A percentile compares a stretch with the other conserved stretches of the same genome.
These are phyloP conservation scores for Columbina picui DNA, from an alignment of 2,113 vertebrate genomes.

Conservation along the genomic window DNA sequence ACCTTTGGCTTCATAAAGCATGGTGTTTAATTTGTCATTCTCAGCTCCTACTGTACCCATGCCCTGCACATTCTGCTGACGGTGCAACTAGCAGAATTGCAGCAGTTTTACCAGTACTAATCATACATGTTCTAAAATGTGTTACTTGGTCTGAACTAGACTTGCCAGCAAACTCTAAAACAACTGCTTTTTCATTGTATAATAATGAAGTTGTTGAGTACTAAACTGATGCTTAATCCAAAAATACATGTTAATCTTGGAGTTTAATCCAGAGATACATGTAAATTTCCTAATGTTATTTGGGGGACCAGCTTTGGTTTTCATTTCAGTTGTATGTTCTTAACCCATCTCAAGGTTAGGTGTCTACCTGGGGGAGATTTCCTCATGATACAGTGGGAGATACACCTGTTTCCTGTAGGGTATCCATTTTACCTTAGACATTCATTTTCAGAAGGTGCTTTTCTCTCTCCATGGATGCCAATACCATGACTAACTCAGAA, in stretches of 20 bases:
- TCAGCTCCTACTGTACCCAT: neutral
- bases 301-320: neutral
- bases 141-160: neutral
- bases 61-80: neutral
- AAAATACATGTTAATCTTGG: neutral
- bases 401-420: neutral
- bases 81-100: neutral
- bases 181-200: neutral
- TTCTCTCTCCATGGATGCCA: neutral
- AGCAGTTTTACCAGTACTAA: neutral
- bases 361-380: no score
- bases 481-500: neutral
- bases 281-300: neutral
- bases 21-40: neutral
- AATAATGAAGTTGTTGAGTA: neutral
- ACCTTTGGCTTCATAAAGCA: neutral
- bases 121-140: neutral
- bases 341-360: neutral
- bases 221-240: neutral
- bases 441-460: neutral
- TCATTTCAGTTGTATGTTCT: neutral
- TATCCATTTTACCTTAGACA: neutral
- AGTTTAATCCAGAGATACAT: neutral
- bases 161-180: neutral
- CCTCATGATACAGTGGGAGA: rapidly evolving